Evolutionary conservation across 2,888 invertebrate genomes (phyloP).

Genomic region (Arge pagana): DNA sequence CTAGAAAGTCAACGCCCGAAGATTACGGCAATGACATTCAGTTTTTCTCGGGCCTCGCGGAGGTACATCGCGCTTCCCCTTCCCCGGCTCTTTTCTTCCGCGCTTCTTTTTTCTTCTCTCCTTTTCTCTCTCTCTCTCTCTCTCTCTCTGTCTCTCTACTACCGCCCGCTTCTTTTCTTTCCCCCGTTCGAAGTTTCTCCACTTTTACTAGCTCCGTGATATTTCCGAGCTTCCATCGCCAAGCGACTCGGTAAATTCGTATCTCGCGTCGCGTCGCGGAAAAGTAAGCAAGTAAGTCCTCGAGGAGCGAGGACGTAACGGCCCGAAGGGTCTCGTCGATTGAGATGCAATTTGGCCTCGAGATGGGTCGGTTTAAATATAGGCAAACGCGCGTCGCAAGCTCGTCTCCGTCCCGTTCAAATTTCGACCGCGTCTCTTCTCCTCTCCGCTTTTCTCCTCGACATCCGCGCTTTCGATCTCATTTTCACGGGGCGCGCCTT

Average conservation of each 20-base stretch:
- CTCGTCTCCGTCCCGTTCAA: not conserved
- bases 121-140: conserved; percentile 26
- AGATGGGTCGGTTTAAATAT: not conserved
- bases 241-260: conserved; percentile 4
- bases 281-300: not conserved
- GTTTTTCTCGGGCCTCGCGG: conserved; percentile 53
- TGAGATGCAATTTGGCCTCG: not conserved
- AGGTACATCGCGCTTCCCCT: conserved; percentile 1
- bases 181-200: conserved; percentile 20
- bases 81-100: no score
- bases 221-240: conserved; percentile 4
- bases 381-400: no score
- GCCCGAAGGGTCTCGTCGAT: not conserved
- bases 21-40: conserved; percentile 59
- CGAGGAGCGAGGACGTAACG: conserved; percentile 2
- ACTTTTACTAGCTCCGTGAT: conserved; percentile 27
- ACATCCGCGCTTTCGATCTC: not conserved
- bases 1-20: conserved; percentile 57
- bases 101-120: conserved; percentile 19
- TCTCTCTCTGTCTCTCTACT: conserved; percentile 20
- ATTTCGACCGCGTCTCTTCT: not conserved
- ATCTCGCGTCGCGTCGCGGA: not conserved
- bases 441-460: not conserved
- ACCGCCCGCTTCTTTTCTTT: not conserved
- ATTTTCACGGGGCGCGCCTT: no score